phyloP scores from a whole-genome alignment of 1,140 invertebrate species.

The Meteorus sp. region DNA sequence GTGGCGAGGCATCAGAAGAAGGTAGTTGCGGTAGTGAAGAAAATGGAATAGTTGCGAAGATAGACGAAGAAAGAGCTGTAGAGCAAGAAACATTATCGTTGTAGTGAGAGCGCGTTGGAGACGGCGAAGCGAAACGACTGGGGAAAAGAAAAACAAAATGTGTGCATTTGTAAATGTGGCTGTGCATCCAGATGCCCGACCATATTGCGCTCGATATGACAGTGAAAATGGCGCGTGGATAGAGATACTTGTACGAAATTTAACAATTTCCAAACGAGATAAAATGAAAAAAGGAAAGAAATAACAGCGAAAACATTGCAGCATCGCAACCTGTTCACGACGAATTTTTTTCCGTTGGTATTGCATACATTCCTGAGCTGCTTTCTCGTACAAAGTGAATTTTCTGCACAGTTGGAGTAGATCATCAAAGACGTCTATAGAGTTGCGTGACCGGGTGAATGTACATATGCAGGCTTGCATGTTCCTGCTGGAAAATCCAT shows the following conservation, averaged over 20 bases:
- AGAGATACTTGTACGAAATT: conserved; percentile 8
- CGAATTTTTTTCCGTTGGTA: neutral
- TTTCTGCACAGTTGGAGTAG: no score
- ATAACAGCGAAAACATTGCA: neutral
- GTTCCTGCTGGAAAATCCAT: conserved; percentile 18
- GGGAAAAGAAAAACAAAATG: neutral
- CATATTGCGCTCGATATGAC: neutral
- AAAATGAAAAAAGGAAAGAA: neutral
- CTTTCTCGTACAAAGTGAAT: no score
- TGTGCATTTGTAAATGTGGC: no score
- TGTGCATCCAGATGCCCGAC: no score
- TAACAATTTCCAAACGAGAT: conserved; percentile 25
- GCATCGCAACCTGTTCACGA: neutral
- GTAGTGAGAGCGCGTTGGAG: neutral
- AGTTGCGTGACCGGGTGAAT: no score
- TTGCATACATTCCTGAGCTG: conserved; percentile 15
- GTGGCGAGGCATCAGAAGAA: neutral
- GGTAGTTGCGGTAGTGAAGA: neutral
- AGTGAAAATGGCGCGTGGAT: neutral
- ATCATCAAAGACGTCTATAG: no score
- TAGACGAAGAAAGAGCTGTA: conserved; percentile 4
- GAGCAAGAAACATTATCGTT: conserved; percentile 12
- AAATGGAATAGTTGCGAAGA: conserved; percentile 6
- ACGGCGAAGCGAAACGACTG: neutral
- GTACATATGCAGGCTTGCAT: neutral